Conservation (phyloP, 2,888 invertebrate genomes). For the Eulithis prunata region DNA sequence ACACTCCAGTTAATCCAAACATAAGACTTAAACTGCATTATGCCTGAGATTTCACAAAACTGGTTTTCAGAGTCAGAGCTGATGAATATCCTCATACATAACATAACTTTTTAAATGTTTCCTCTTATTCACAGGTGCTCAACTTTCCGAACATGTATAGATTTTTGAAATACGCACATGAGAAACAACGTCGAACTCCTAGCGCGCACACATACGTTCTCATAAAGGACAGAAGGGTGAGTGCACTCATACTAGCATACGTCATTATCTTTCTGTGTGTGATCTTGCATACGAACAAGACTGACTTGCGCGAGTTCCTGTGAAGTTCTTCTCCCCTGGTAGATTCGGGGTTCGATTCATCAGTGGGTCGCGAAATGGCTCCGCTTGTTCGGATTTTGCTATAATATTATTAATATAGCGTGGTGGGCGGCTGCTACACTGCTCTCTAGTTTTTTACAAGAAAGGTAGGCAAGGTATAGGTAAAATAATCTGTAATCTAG, state of each 20-base stretch:
- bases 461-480: no score
- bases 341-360: slow-evolving; percentile 21
- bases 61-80: no score
- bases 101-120: not conserved
- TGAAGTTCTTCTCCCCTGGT: slow-evolving; percentile 53
- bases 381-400: no score
- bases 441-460: no score
- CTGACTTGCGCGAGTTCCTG: slow-evolving; percentile 5
- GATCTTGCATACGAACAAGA: not conserved
- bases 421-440: no score
- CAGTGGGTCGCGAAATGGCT: slow-evolving; percentile 16
- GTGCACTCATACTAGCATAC: slow-evolving; percentile 43
- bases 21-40: no score
- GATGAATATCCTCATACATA: no score
- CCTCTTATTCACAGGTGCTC: slow-evolving; percentile 79
- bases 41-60: no score
- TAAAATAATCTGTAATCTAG: no score
- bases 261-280: no score
- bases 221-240: slow-evolving; percentile 84
- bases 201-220: slow-evolving; percentile 77
- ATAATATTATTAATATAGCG: no score
- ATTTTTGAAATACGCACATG: slow-evolving; percentile 85
- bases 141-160: slow-evolving; percentile 88
- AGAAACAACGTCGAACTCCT: slow-evolving; percentile 84
- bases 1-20: no score